phyloP scores from a whole-genome alignment of 2,113 vertebrate genomes.

The Gnathonemus longibarbis region DNA sequence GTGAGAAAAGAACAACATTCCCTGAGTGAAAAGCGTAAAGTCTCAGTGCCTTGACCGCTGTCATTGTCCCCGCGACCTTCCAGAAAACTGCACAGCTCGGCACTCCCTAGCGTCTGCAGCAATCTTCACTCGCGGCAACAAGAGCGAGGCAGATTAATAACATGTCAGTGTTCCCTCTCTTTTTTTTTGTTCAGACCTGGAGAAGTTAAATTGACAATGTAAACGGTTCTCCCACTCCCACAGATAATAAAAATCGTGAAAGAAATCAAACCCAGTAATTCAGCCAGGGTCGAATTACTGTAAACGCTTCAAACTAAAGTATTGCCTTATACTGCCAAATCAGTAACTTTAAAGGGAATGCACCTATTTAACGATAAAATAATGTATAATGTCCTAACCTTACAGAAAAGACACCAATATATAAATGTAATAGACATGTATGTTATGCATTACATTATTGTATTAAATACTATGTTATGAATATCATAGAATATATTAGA shows the following conservation, averaged over 20 bases:
- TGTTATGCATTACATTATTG: not conserved
- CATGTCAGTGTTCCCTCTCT: not conserved
- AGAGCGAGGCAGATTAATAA: conserved; percentile 4
- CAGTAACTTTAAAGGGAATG: not conserved
- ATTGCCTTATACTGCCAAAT: not conserved
- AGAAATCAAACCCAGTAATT: not conserved
- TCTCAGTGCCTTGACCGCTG: not conserved
- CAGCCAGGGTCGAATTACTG: not conserved
- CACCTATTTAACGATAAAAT: not conserved
- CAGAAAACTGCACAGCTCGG: conserved; percentile 1
- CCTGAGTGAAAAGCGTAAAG: not conserved
- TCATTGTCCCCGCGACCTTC: not conserved
- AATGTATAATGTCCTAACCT: not conserved
- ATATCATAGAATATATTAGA: not conserved
- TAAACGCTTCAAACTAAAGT: not conserved
- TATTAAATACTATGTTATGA: not conserved
- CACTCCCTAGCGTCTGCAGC: not conserved
- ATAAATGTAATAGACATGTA: not conserved
- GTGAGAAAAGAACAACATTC: not conserved
- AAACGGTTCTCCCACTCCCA: not conserved
- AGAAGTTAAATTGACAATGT: conserved; percentile 4
- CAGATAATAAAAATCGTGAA: not conserved
- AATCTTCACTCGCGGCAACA: not conserved
- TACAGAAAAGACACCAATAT: not conserved
- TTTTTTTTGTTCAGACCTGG: not conserved